These are phyloP conservation scores for Drosophila orena DNA, from an alignment of 1,140 invertebrate species.

Conservation along the genomic window DNA sequence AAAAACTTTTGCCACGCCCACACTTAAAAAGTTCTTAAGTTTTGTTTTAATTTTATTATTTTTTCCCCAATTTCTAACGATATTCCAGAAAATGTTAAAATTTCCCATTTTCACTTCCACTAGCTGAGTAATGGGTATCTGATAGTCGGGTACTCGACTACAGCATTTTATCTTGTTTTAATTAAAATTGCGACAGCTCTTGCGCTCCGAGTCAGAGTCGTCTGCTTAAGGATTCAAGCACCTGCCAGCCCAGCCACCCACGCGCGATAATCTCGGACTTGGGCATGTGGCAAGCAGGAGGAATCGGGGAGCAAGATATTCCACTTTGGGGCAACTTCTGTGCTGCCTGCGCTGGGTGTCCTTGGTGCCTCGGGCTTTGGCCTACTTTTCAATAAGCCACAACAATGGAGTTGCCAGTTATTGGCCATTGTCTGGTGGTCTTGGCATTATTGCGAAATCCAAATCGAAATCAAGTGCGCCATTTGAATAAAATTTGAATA, in stretches of 20 bases:
- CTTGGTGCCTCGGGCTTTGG: conserved; percentile 55
- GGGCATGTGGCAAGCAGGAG: background rate
- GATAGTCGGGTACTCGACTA: too few species aligned
- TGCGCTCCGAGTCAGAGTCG: background rate
- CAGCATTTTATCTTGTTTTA: conserved; percentile 10
- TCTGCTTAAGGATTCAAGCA: conserved; percentile 6
- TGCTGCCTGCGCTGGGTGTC: conserved; percentile 22
- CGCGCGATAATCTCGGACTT: conserved; percentile 31
- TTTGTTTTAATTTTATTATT: too few species aligned
- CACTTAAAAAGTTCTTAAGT: too few species aligned
- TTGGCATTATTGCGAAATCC: conserved; percentile 31
- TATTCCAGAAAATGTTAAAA: too few species aligned
- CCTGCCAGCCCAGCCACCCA: background rate
- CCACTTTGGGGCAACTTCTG: conserved; percentile 28
- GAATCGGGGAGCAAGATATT: background rate
- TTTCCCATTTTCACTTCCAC: too few species aligned
- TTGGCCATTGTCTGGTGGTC: conserved; percentile 48
- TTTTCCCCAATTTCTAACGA: too few species aligned
- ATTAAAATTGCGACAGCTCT: conserved; percentile 57
- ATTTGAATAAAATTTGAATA: conserved; percentile 13
- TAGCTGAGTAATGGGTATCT: too few species aligned
- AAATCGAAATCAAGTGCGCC: conserved; percentile 42
- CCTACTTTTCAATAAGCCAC: conserved; percentile 57
- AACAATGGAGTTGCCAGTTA: conserved; percentile 45
- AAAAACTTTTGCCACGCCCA: too few species aligned